Base-by-base conservation (phyloP, 2,888 invertebrate genomes). In the Pasiphila rectangulata region DNA sequence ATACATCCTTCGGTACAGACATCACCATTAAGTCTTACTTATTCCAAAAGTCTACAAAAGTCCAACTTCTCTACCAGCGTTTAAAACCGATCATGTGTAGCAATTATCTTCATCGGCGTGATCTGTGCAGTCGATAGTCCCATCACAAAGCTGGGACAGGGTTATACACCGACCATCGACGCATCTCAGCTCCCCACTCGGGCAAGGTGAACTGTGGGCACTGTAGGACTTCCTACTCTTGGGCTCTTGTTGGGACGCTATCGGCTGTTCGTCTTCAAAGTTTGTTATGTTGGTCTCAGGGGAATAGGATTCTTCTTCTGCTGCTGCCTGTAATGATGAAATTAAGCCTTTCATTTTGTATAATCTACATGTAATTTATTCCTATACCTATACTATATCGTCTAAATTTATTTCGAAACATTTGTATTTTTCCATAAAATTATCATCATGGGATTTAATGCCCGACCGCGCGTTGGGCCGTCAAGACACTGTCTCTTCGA, bases 61-160 rank as follows among this genome's bases (percentile, higher is more conserved):
- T 47, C 48, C 32, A 51, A 66, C 64, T 57, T 62, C 56, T 46
- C 58, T 44, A 47, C 30, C 24, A 51, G 44, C 30, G 9, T 29
- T 27, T 2, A n/a, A 2, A 0, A 27, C 5, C 32, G 36, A 29
- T 74, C 89, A 90, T 70, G 91, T 90, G 64, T 83, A 90, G 63
- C 92, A 92, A 74, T 91, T 91, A 47, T 90, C 88, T 59, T 93
- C 92, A 53, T 92, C 92, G 1, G 92, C 91, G 32, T 91, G 92
- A 69, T 92, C 92, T 1, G 89, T 80, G 63, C 92, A 93, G 75
- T 92, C 92, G 36, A 82, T 77, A 55, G 79, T 79, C n/a, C 90
- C 88, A 64, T 93, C 92, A 63, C 92, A 93, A 19, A 92, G 85
- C 58, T 92, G 92, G 4, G 90, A 81, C 10, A 92, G 82, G 0